Conservation (phyloP, 2,797 vertebrate species). For the Acropternis orthonyx region DNA sequence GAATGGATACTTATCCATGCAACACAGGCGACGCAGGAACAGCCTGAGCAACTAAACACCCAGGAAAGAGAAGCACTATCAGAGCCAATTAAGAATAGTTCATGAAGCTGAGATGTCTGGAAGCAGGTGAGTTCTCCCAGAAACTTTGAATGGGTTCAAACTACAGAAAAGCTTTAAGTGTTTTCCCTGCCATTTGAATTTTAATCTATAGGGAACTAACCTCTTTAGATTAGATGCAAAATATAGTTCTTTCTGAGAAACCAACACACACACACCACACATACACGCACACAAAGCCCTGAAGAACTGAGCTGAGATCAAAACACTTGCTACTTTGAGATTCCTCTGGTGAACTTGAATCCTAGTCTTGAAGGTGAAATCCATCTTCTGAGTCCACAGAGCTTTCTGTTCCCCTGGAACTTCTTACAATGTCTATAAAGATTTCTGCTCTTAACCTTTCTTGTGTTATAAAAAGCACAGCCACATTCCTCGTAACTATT, state of each 20-base stretch:
- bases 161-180: background rate
- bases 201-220: conserved; percentile 8
- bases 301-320: conserved; percentile 37
- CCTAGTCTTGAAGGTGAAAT: conserved; percentile 76
- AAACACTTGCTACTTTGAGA: conserved; percentile 55
- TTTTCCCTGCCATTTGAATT: background rate
- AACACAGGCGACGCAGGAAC: background rate
- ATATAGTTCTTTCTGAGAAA: conserved; percentile 9
- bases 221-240: conserved; percentile 65
- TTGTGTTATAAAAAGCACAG: conserved; percentile 77
- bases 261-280: background rate
- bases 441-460: conserved; percentile 79
- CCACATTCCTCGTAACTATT: conserved; percentile 75
- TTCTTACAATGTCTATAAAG: conserved; percentile 77
- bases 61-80: background rate
- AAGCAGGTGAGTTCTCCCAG: background rate
- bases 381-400: conserved; percentile 65
- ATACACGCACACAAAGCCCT: background rate
- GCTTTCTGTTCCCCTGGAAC: conserved; percentile 72
- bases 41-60: background rate
- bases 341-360: conserved; percentile 69
- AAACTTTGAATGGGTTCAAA: background rate
- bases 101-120: background rate
- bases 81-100: background rate
- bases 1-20: background rate